Evolutionary conservation across 2,888 invertebrate species (phyloP), one percentile per base, ranked within the genome.

Genomic region (Eumerus sabulonum): DNA sequence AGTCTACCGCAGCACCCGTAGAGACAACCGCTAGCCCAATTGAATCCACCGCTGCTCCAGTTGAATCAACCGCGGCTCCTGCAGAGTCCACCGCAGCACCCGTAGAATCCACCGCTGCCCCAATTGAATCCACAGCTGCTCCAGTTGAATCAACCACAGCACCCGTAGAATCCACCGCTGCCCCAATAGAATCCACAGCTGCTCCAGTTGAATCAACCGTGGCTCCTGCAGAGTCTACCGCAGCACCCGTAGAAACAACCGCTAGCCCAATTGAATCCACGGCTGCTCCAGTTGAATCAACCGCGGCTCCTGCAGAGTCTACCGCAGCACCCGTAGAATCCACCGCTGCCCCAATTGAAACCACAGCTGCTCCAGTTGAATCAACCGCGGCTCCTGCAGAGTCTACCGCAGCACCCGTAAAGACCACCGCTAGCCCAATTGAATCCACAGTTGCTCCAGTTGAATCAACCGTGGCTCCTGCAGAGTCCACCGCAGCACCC

Each of bases 361-460:
- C 36, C 36, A 5, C 36, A 36, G 36, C 11, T 35, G 57, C n/a
- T 9, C 84, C 85, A 36, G 82, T n/a, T 17, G 56, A 83, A 66
- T 84, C 82, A 1, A 42, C 35, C 9, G 56, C 11, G 13, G 53
- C 35, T 5, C 63, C 63, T 45, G 44, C 9, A 44, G 71, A 44
- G 63, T 13, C 16, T 12, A 35, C 57, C 4, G 14, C 7, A 18
- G 40, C 57, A 1, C 51, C 70, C 1, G 44, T 56, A 9, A 57
- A 62, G 36, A 18, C 66, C 9, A 74, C 76, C 0, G 70, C 50
- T 27, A 19, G 16, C 38, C 18, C 79, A 14, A 38, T 14, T 12
- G 40, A 74, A 35, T 47, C 12, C 16, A 35, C 73, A 0, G 40
- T 19, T 40, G 54, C 38, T 42, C 11, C 45, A 7, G 27, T 42